Evolutionary conservation across 2,888 invertebrate genomes (phyloP).

Genomic region (Watsonalla cultraria): DNA sequence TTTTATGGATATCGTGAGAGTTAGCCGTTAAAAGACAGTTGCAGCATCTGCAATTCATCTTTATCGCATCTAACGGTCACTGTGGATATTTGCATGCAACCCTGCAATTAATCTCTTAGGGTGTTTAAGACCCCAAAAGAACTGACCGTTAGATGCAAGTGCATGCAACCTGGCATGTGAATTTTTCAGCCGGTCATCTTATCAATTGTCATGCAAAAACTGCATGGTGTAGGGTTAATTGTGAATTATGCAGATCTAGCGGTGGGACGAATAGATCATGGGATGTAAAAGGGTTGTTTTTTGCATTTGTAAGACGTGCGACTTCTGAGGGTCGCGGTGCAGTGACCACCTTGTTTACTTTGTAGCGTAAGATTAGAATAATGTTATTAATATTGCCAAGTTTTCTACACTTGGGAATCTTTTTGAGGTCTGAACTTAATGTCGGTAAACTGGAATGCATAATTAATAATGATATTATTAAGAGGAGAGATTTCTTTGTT

Average conservation of each 20-base stretch:
- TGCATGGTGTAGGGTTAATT: slow-evolving; percentile 48
- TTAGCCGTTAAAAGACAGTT: slow-evolving; percentile 4
- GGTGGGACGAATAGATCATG: slow-evolving; percentile 21
- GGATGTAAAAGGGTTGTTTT: slow-evolving; percentile 5
- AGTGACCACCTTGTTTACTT: slow-evolving; percentile 2
- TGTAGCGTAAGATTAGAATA: too few species aligned
- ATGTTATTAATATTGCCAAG: too few species aligned
- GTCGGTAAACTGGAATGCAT: too few species aligned
- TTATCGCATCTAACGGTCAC: slow-evolving; percentile 45
- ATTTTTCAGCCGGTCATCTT: slow-evolving; percentile 32
- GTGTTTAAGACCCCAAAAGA: slow-evolving; percentile 36
- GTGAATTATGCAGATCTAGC: slow-evolving; percentile 58
- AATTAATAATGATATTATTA: too few species aligned
- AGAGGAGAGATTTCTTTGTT: too few species aligned
- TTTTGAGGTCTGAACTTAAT: too few species aligned
- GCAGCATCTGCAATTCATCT: slow-evolving; percentile 22
- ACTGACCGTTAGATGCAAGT: slow-evolving; percentile 61
- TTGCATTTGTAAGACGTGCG: slow-evolving; percentile 1
- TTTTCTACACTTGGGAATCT: too few species aligned
- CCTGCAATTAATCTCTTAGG: slow-evolving; percentile 36
- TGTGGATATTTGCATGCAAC: slow-evolving; percentile 55
- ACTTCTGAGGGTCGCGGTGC: neutral
- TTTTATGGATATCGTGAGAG: neutral
- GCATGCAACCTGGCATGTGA: slow-evolving; percentile 60
- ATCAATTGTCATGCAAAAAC: slow-evolving; percentile 53